phyloP scores from a whole-genome alignment of 2,888 invertebrate species.

The Tolmerus cingulatus region DNA sequence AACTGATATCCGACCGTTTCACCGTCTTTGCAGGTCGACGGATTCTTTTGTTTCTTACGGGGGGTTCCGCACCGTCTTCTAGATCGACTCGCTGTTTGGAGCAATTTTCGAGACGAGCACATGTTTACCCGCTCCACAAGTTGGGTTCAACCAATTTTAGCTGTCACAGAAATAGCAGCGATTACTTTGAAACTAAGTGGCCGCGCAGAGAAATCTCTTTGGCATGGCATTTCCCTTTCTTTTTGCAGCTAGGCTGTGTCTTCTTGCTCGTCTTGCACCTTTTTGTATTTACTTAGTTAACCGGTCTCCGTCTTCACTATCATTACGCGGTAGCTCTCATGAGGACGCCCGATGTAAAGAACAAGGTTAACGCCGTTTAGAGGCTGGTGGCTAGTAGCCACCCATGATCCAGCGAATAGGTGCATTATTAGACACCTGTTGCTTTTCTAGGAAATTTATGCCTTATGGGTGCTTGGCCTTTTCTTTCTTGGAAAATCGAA shows the following conservation, averaged over 20 bases:
- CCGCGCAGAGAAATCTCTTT: slow-evolving; percentile 21
- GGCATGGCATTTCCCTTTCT: slow-evolving; percentile 20
- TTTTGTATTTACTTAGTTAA: slow-evolving; percentile 1
- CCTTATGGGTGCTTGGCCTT: background rate
- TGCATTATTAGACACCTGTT: background rate
- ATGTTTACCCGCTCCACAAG: background rate
- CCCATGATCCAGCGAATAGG: background rate
- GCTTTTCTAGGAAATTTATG: background rate
- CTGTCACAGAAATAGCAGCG: slow-evolving; percentile 38
- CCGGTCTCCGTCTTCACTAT: slow-evolving; percentile 7
- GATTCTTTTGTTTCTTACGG: slow-evolving; percentile 10
- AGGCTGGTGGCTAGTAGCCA: background rate
- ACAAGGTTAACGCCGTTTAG: slow-evolving; percentile 20
- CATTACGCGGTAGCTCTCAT: background rate
- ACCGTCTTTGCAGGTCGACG: slow-evolving; percentile 42
- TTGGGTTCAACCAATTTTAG: slow-evolving; percentile 31
- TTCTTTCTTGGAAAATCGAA: background rate
- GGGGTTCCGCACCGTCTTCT: slow-evolving; percentile 3
- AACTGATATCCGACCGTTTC: slow-evolving; percentile 45
- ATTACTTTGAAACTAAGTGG: slow-evolving; percentile 11
- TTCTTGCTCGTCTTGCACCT: background rate
- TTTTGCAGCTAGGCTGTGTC: background rate
- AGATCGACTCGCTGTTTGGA: background rate
- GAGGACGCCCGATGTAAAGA: slow-evolving; percentile 5
- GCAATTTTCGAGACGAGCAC: slow-evolving; percentile 34